phyloP scores from a whole-genome alignment of 2,113 vertebrate genomes.

The Rhadina sibilatrix region DNA sequence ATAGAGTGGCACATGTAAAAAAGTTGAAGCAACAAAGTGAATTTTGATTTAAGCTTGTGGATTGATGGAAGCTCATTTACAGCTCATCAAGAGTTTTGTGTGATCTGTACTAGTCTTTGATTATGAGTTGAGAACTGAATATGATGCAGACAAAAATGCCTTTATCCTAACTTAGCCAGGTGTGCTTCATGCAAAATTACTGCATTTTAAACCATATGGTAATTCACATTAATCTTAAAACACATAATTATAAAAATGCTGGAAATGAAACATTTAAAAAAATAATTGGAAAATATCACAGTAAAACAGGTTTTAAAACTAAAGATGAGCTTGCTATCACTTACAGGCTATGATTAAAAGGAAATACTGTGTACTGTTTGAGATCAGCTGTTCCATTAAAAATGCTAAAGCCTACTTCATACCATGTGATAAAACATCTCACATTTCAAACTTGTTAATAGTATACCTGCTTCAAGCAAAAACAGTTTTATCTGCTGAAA shows the following conservation, averaged over 20 bases:
- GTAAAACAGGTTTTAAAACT: background rate
- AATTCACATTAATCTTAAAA: conserved; percentile 24
- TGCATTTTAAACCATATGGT: conserved; percentile 6
- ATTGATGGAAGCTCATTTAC: conserved; percentile 30
- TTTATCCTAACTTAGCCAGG: conserved; percentile 37
- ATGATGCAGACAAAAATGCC: conserved; percentile 8
- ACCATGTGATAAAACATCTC: background rate
- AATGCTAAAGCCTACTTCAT: background rate
- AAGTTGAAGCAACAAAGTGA: background rate
- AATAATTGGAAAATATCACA: background rate
- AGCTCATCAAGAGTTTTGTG: conserved; percentile 45
- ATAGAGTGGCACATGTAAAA: background rate
- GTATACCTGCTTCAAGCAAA: background rate
- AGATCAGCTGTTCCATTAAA: background rate
- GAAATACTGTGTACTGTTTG: background rate
- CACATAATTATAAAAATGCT: background rate
- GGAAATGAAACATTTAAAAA: background rate
- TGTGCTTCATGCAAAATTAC: conserved; percentile 32
- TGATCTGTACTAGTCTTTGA: conserved; percentile 42
- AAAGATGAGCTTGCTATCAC: background rate
- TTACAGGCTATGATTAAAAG: background rate
- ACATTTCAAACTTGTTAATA: background rate
- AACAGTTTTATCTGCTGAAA: background rate
- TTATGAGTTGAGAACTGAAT: conserved; percentile 35
- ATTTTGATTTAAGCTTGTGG: conserved; percentile 9